Base-by-base conservation (phyloP, 2,797 vertebrate species). In the Craterocephalus amniculus region DNA sequence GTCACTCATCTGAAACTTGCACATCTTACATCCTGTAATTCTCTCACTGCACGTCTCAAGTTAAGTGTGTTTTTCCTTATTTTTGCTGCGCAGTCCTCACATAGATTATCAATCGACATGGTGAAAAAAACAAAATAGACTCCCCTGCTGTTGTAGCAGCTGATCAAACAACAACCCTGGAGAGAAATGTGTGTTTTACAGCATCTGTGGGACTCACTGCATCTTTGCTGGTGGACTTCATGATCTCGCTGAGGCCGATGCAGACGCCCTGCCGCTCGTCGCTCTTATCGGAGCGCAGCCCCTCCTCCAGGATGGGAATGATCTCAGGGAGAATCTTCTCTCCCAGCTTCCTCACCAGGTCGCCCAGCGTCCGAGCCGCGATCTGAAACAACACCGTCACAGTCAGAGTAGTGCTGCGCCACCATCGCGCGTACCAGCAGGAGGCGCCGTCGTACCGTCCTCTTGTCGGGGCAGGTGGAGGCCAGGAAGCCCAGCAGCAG, bases 241-340 rank as follows among this genome's bases (percentile, higher is more conserved):
- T 99, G 83, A 99, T 99, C 92, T 99, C 98, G 0, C 98, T 99
- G 78, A 99, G 90, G 20, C 97, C 98, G 0, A 99, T 97, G 88
- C 98, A 99, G 74, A 99, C 98, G 0, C 98, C 98, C 91, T 99
- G 97, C 69, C 98, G 94, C 93, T 99, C 96, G 0, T 99, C 98
- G 0, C 98, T 99, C 92, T 98, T 98, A 72, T 96, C 96, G 0
- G 98, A 99, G 71, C 96, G 94, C 63, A 99, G 91, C 4, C 98
- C 96, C 26, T 97, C 95, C 84, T 99, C 98, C 80, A 99, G 93
- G 92, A 99, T 99, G 70, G 98, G 98, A 88, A 99, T 99, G 73
- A 99, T 99, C 92, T 99, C 98, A 0, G 98, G 98, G 24, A 99
- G 96, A 76, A 99, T 99, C 87, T 99, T 99, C 89, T 99, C 98